These are phyloP conservation scores for Invenusta paracnida DNA, from an alignment of 2,888 invertebrate genomes.

Conservation along the genomic window DNA sequence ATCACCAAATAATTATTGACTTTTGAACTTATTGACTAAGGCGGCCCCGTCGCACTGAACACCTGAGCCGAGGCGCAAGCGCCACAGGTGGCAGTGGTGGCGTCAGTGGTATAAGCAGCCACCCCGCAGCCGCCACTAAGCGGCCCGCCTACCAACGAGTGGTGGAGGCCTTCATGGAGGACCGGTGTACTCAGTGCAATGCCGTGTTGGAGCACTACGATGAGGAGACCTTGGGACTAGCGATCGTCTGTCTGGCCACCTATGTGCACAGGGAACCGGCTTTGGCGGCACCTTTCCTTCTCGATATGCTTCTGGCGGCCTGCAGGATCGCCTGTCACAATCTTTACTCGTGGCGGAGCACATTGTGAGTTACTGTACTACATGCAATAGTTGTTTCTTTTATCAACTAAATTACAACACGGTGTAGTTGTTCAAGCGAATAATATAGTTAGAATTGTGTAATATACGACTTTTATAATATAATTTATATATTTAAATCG, in stretches of 20 bases:
- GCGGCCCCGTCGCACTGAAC: constrained; percentile 52
- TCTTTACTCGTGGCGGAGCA: constrained; percentile 56
- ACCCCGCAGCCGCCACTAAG: not conserved
- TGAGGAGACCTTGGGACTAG: constrained; percentile 88
- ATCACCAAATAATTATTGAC: too few relatives aligned
- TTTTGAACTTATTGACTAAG: too few relatives aligned
- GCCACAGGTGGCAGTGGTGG: constrained; percentile 37
- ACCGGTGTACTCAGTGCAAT: constrained; percentile 79
- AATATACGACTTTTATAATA: too few relatives aligned
- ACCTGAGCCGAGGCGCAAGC: constrained; percentile 49
- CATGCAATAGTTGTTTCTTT: too few relatives aligned
- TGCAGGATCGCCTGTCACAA: constrained; percentile 68
- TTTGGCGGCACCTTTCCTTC: constrained; percentile 81
- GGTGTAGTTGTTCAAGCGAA: too few relatives aligned
- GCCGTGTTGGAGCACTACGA: constrained; percentile 71
- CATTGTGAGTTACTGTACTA: constrained; percentile 39
- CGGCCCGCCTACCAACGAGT: constrained; percentile 31
- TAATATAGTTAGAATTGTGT: too few relatives aligned
- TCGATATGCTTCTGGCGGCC: constrained; percentile 80
- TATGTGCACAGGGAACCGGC: constrained; percentile 92
- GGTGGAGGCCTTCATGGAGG: constrained; percentile 51
- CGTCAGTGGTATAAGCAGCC: not conserved
- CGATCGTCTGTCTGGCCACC: constrained; percentile 85
- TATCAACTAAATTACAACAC: too few relatives aligned
- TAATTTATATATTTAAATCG: too few relatives aligned